Conservation (phyloP, 1,140 invertebrate species). For the Drosophila saltans region DNA sequence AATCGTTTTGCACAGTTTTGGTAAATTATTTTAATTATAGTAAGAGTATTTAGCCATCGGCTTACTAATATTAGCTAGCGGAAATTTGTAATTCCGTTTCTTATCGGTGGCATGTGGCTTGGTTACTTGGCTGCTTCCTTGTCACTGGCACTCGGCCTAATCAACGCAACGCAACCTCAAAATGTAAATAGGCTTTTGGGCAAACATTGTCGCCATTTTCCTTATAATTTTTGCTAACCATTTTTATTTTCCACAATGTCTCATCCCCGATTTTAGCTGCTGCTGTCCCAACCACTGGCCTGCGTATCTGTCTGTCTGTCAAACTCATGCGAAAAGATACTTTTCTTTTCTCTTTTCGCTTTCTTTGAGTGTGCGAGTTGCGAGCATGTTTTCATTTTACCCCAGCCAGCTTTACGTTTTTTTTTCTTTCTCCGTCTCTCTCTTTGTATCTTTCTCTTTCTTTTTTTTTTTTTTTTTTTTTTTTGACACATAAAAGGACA, state of each 20-base stretch:
- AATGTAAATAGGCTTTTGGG: slow-evolving; percentile 69
- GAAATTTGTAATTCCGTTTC: slow-evolving; percentile 61
- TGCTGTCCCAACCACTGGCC: slow-evolving; percentile 56
- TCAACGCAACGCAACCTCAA: slow-evolving; percentile 75
- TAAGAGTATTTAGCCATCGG: slow-evolving; percentile 5
- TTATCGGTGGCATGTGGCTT: slow-evolving; percentile 54
- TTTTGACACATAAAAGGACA: slow-evolving; percentile 83
- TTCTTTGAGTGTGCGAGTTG: slow-evolving; percentile 57
- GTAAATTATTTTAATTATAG: too few species aligned
- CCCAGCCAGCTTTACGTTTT: slow-evolving; percentile 34
- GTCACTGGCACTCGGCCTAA: slow-evolving; percentile 73
- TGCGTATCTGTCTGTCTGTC: slow-evolving; percentile 71
- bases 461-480: slow-evolving; percentile 52
- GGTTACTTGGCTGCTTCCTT: slow-evolving; percentile 13
- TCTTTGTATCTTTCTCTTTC: slow-evolving; percentile 29
- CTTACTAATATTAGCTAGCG: not conserved
- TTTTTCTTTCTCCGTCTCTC: slow-evolving; percentile 39
- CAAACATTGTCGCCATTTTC: slow-evolving; percentile 82
- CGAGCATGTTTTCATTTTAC: slow-evolving; percentile 63
- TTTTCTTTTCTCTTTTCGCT: slow-evolving; percentile 75
- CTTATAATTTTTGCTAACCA: slow-evolving; percentile 31
- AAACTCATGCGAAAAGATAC: slow-evolving; percentile 73
- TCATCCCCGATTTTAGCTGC: slow-evolving; percentile 34
- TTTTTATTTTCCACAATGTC: slow-evolving; percentile 34
- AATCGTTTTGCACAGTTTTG: too few species aligned